phyloP scores from a whole-genome alignment of 30 jellyfish, hydroid and myxozoan genomes.

The Aurelia sp. region DNA sequence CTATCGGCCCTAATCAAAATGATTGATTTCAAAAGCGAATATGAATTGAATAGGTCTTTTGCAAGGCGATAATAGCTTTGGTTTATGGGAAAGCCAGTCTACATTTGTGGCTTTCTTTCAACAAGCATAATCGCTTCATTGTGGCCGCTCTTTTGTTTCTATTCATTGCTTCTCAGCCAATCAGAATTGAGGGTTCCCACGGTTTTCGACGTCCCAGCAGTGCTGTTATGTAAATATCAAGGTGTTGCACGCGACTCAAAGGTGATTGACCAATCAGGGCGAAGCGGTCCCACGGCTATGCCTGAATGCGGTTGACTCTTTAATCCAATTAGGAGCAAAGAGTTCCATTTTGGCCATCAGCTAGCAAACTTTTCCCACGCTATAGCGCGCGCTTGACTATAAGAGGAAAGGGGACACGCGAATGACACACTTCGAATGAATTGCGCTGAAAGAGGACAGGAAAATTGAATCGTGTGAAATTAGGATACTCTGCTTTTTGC shows the following conservation, averaged over 20 bases:
- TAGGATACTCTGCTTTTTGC: background rate
- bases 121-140: conserved; percentile 72
- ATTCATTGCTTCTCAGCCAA: conserved; percentile 68
- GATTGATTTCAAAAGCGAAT: conserved; percentile 47
- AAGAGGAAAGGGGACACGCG: conserved; percentile 83
- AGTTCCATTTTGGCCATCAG: conserved; percentile 69
- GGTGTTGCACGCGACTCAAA: conserved; percentile 93
- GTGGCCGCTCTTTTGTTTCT: conserved; percentile 74
- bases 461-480: background rate
- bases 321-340: conserved; percentile 78
- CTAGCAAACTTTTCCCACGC: conserved; percentile 87
- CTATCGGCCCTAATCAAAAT: conserved; percentile 44
- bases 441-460: conserved; percentile 46
- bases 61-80: conserved; percentile 78
- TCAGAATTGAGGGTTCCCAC: conserved; percentile 89
- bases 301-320: conserved; percentile 82
- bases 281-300: conserved; percentile 97
- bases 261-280: conserved; percentile 77
- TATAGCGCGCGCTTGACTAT: conserved; percentile 83
- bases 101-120: conserved; percentile 66
- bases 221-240: conserved; percentile 72
- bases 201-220: conserved; percentile 74
- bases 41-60: conserved; percentile 50
- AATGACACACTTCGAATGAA: conserved; percentile 77
- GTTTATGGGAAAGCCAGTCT: conserved; percentile 56